A percentile compares a stretch with the other conserved stretches of the same genome.
phyloP scores from a whole-genome alignment of 2,797 vertebrate species.

The Leptodactylus fallax region DNA sequence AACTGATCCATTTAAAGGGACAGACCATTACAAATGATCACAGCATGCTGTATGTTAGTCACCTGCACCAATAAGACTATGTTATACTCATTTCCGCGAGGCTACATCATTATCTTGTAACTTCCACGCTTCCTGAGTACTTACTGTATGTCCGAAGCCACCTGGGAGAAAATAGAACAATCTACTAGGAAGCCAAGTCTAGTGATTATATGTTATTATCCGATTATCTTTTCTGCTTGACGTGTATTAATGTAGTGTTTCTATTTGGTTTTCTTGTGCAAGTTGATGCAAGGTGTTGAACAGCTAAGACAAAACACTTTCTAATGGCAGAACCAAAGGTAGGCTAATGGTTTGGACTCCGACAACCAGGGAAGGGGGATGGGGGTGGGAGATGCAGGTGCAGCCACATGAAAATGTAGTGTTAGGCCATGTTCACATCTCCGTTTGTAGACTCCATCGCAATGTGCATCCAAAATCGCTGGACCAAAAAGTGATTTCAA shows the following conservation, averaged over 20 bases:
- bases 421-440: no score
- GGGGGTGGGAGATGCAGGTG: no score
- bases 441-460: no score
- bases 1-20: not conserved
- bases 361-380: no score
- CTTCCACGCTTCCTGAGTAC: not conserved
- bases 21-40: not conserved
- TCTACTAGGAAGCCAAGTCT: not conserved
- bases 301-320: not conserved
- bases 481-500: no score
- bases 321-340: not conserved
- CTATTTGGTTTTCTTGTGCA: not conserved
- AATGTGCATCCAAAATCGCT: no score
- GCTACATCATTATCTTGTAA: conserved; percentile 8
- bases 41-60: not conserved
- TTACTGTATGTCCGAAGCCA: not conserved
- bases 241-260: not conserved
- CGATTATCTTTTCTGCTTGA: not conserved
- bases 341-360: not conserved
- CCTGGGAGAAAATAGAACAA: not conserved
- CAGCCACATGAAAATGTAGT: no score
- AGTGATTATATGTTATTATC: not conserved
- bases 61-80: not conserved
- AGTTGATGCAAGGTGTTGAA: not conserved
- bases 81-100: not conserved